Base-by-base conservation (phyloP, 2,113 vertebrate genomes). In the Xiphorhynchus elegans region DNA sequence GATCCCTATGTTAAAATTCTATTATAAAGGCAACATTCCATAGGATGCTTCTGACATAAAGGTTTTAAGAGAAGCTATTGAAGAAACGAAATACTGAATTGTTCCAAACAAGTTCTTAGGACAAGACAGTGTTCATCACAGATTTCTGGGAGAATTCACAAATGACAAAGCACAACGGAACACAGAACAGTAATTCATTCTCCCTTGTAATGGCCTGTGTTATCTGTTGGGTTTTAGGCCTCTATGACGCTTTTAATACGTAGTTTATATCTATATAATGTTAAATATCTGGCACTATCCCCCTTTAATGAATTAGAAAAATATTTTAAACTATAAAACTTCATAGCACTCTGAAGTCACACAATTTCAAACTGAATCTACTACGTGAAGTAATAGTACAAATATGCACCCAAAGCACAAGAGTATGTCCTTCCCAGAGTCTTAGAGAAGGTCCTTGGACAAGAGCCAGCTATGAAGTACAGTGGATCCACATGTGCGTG, bases 141-240 rank as follows among this genome's bases (percentile, higher is more conserved):
- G 20, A 40, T 50, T 73, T 7, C 53, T 46, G 20, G 20, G 17
- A 78, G 33, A 87, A 78, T 56, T 67, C 28, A 37, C 12, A 50
- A 62, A 29, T 24, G 23, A 26, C 26, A 37, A 7, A 23, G 37
- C 0, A 0, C 23, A 25, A 74, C 31, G 39, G 84, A 47, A 67
- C 10, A 79, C 44, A 66, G 25, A 75, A 24, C 37, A 80, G 42
- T 53, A 59, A 46, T 53, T 67, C 28, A 14, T 39, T n/a, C 28
- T 60, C 16, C 24, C 10, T 44, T 75, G 20, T 15, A 75, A 53
- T n/a, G 16, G 13, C 7, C 37, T 46, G 2, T 29, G 10, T 31
- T 52, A 53, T 35, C 40, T 59, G 28, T 6, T 46, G 58, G 40
- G 7, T 28, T 60, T 50, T 70, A 75, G 33, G 29, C 50, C 40